Base-by-base conservation (phyloP, 2,888 invertebrate species). In the Cheilosia soror region DNA sequence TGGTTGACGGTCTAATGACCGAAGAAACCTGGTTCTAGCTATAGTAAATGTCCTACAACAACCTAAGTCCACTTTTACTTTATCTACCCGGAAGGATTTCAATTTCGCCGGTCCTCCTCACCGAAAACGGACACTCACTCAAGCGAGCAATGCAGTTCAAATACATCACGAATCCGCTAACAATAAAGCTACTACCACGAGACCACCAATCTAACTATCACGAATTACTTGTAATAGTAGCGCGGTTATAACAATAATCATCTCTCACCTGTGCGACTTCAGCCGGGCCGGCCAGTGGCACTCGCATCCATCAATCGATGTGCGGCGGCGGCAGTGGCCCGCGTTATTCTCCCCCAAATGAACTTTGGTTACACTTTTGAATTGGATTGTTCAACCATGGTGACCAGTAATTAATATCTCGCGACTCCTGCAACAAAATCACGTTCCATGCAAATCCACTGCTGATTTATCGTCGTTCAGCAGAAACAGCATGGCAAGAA, bases 381-480 rank as follows among this genome's bases (percentile, higher is more conserved):
- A 72, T 85, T 80, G 71, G 76, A 85, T 80, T 85, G 85, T 77
- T 76, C 66, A 80, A 76, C 85, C 80, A 63, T 80, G 72, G 80
- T 85, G 85, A 81, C 85, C 85, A 85, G 80, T 85, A 85, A 85
- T 85, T 85, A 85, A 85, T 85, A 85, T 80, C 85, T 68, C 37
- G 76, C 76, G 62, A 85, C 76, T 85, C 72, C 72, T 85, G 80
- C 66, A 77, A 77, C 85, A 72, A 76, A 85, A 77, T 85, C 85
- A 77, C 85, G 85, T 80, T 80, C 77, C 80, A 80, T 81, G 76
- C 85, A 76, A 85, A 85, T 85, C 68, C 68, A 77, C 76, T 72
- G 42, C 76, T 80, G 85, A 80, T 85, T 85, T 77, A 85, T 85
- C 29, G 80, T 72, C 76, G 66, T 77, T 76, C 60, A 69, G 72